A percentile compares a stretch with the other conserved stretches of the same genome.
Conservation (phyloP, 2,797 vertebrate species). For the Tokudaia tokunoshimensis region DNA sequence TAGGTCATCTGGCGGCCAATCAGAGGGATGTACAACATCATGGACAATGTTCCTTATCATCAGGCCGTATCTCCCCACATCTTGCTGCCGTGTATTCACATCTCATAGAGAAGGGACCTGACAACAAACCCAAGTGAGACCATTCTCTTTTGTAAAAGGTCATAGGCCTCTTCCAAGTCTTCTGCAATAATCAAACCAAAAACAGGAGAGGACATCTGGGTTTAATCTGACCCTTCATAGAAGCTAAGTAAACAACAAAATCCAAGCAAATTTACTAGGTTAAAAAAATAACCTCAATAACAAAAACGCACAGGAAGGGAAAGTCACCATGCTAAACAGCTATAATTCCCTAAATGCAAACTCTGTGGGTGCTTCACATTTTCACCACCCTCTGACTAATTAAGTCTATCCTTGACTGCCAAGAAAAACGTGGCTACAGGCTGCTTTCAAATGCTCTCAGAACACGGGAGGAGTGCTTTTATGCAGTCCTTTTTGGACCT, state of each 20-base stretch:
- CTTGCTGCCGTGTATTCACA: not conserved
- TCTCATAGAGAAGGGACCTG: conserved; percentile 14
- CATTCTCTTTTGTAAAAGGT: conserved; percentile 66
- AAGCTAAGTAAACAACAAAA: not conserved
- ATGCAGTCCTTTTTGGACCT: not conserved
- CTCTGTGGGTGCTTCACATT: not conserved
- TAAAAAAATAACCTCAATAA: conserved; percentile 20
- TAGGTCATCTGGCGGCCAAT: not conserved
- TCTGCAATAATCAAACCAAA: conserved; percentile 22
- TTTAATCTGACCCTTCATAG: conserved; percentile 38
- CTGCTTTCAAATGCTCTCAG: not conserved
- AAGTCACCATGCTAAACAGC: not conserved
- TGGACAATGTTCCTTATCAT: not conserved
- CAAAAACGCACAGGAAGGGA: conserved; percentile 15
- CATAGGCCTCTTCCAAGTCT: conserved; percentile 23
- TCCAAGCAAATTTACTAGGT: not conserved
- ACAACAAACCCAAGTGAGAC: conserved; percentile 51
- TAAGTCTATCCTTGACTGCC: not conserved
- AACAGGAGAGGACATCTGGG: conserved; percentile 25
- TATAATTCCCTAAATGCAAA: not conserved
- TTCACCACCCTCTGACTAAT: not conserved
- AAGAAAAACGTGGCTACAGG: conserved; percentile 28
- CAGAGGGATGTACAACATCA: not conserved
- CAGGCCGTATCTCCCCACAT: not conserved
- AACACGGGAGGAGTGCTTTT: not conserved